Conservation (phyloP, 2,113 vertebrate species). For the Psophia crepitans region DNA sequence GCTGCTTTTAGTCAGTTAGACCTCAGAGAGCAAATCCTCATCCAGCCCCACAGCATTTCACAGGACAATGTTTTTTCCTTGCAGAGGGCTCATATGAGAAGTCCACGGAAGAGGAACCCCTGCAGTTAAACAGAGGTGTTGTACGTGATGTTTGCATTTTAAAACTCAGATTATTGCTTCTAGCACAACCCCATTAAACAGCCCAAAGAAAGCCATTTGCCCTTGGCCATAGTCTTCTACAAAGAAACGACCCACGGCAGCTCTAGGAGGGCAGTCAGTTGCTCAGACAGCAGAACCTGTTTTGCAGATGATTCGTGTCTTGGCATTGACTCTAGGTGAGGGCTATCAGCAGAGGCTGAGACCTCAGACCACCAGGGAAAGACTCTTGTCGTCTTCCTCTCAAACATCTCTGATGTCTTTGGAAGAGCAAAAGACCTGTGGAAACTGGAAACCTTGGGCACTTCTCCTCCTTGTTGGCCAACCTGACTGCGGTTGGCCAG, state of each 20-base stretch:
- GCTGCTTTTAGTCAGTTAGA: neutral
- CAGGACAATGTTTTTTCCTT: slow-evolving; percentile 8
- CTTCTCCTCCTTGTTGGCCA: neutral
- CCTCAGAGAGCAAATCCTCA: neutral
- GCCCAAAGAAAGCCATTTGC: neutral
- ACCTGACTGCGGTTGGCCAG: neutral
- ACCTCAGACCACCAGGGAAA: neutral
- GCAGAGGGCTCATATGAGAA: slow-evolving; percentile 71
- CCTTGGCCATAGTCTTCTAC: neutral
- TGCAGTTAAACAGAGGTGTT: slow-evolving; percentile 81
- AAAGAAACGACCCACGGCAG: neutral
- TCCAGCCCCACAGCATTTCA: neutral
- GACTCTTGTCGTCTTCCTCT: neutral
- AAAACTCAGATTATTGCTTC: neutral
- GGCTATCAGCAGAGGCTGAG: neutral
- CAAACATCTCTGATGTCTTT: neutral
- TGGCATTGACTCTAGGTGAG: neutral
- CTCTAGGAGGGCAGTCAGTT: neutral
- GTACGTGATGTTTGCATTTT: slow-evolving; percentile 76
- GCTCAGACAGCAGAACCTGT: neutral
- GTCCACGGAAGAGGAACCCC: slow-evolving; percentile 75
- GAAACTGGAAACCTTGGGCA: neutral
- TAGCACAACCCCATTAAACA: neutral
- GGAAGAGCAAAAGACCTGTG: neutral
- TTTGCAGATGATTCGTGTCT: neutral